Evolutionary conservation across 2,888 invertebrate genomes (phyloP).

Genomic region (Apomyelois bistriatella): DNA sequence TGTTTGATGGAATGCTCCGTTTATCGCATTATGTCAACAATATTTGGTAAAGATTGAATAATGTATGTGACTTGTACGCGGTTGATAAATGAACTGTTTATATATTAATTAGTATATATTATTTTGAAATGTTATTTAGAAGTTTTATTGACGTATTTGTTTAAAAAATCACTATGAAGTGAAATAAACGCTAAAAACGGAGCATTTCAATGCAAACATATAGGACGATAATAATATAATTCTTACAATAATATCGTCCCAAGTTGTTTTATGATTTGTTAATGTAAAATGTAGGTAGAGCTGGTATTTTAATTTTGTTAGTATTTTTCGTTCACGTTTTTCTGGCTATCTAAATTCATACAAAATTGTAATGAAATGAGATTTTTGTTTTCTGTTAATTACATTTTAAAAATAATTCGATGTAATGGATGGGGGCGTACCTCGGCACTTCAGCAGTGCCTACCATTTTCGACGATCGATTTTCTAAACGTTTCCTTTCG

Average conservation of each 20-base stretch:
- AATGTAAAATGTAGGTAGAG: slow-evolving; percentile 62
- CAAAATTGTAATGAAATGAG: slow-evolving; percentile 44
- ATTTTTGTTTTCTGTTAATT: slow-evolving; percentile 48
- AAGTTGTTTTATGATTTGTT: slow-evolving; percentile 73
- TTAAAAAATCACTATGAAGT: slow-evolving; percentile 4
- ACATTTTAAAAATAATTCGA: slow-evolving; percentile 34
- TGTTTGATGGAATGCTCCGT: slow-evolving; percentile 66
- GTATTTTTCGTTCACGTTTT: slow-evolving; percentile 62
- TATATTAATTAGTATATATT: slow-evolving; percentile 20
- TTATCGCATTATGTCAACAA: slow-evolving; percentile 29
- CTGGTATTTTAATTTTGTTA: slow-evolving; percentile 71
- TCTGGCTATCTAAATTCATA: slow-evolving; percentile 52
- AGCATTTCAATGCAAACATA: slow-evolving; percentile 61
- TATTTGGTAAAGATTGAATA: slow-evolving; percentile 35
- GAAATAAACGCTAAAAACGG: slow-evolving; percentile 24
- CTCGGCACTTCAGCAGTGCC: slow-evolving; percentile 28
- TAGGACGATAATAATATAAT: slow-evolving; percentile 79
- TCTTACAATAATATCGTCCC: slow-evolving; percentile 79
- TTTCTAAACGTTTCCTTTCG: slow-evolving; percentile 3
- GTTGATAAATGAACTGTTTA: slow-evolving; percentile 20
- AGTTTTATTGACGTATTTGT: slow-evolving; percentile 8
- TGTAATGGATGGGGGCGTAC: slow-evolving; percentile 27
- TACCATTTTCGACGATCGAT: slow-evolving; percentile 28
- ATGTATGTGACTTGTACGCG: slow-evolving; percentile 26
- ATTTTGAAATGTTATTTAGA: slow-evolving; percentile 14